Base-by-base conservation (phyloP, 2,797 vertebrate genomes). In the Muscicapa comitata region DNA sequence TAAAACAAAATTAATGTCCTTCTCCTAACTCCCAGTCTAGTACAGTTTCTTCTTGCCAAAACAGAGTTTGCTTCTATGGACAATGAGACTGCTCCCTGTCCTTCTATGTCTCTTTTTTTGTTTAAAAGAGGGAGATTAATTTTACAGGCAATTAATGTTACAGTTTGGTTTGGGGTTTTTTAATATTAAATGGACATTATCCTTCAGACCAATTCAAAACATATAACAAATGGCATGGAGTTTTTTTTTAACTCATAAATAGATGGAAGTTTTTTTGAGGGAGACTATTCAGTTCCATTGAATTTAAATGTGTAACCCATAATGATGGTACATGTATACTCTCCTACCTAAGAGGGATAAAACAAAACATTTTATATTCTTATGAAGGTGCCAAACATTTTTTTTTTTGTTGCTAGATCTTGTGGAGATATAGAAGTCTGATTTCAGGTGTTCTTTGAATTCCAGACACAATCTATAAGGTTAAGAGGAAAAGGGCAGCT, bases 341-440 rank as follows among this genome's bases (percentile, higher is more conserved):
- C 7, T 86, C 19, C 35, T 90, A 62, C 43, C 16, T 43, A 12
- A 18, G 25, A 58, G 33, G 15, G 7, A 17, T 82, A 59, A 73
- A 87, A 66, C 35, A 67, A 86, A 86, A 9, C 17, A 51, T 45
- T 65, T 2, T 4, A 7, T 43, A 8, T 26, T 5, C 17, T 90
- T 68, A 9, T 13, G 43, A 70, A 65, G 10, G 15, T 76, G 55
- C 25, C 28, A 35, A 82, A 57, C 9, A 28, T 73, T 79, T 88
- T 86, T 90, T 93, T 16, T n/a, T 86, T 65, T 88, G 23, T 84
- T 86, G 6, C 33, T 80, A n/a, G 28, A 47, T 62, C 51, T 80
- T 89, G 6, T 79, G 37, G 40, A 33, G 10, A 59, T 81, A 66
- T 6, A 38, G 51, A 86, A 68, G 25, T 78, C 54, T 83, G 33